These are phyloP conservation scores for Channa maculata DNA, from an alignment of 2,113 vertebrate species.

Conservation along the genomic window DNA sequence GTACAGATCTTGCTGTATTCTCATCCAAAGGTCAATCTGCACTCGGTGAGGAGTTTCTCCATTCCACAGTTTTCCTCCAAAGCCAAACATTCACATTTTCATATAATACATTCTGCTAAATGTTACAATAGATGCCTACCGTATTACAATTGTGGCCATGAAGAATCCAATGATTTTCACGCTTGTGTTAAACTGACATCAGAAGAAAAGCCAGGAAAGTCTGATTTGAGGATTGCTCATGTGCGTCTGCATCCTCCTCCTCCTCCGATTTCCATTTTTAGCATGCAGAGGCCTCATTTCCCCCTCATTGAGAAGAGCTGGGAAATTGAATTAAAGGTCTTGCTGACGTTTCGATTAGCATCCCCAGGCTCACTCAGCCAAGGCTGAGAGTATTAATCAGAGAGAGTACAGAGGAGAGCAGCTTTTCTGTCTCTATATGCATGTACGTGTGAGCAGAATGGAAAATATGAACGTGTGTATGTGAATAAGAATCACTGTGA, in stretches of 20 bases:
- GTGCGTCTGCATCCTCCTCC: conserved; percentile 59
- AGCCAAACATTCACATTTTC: conserved; percentile 11
- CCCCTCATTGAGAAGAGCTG: conserved; percentile 71
- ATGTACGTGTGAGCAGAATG: conserved; percentile 12
- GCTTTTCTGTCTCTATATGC: conserved; percentile 14
- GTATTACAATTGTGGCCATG: conserved; percentile 3
- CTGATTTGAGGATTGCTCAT: conserved; percentile 67
- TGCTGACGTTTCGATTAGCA: conserved; percentile 78
- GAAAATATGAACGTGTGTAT: background rate
- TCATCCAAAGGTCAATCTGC: conserved; percentile 18
- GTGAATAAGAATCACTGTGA: conserved; percentile 35
- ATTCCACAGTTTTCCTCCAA: background rate
- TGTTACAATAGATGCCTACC: conserved; percentile 9
- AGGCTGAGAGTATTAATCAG: conserved; percentile 74
- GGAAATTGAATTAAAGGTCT: conserved; percentile 81
- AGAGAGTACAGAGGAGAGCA: conserved; percentile 32
- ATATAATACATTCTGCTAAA: conserved; percentile 29
- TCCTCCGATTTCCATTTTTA: conserved; percentile 76
- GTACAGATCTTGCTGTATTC: conserved; percentile 11
- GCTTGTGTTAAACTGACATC: conserved; percentile 38
- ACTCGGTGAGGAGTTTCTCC: conserved; percentile 4
- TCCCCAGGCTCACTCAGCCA: conserved; percentile 65
- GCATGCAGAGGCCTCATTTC: conserved; percentile 69
- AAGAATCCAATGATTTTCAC: conserved; percentile 39
- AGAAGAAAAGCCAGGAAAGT: conserved; percentile 58